Conservation (phyloP, 2,888 invertebrate species). For the Temnothorax unifasciatus region DNA sequence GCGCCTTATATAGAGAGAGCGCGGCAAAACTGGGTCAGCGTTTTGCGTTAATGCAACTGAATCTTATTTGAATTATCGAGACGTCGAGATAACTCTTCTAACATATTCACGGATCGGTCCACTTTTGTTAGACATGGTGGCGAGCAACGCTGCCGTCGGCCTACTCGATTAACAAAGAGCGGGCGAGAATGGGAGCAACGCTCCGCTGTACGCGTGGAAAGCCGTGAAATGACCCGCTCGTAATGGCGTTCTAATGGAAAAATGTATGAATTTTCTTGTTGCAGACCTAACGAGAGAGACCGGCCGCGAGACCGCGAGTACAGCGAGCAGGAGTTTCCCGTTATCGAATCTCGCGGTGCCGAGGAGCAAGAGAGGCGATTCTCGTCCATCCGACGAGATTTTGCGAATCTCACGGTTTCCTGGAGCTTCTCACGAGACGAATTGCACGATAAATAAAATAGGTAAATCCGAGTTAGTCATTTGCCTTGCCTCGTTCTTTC, state of each 20-base stretch:
- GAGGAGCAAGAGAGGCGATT: slow-evolving; percentile 5
- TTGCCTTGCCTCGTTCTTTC: not conserved
- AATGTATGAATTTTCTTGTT: slow-evolving; percentile 74
- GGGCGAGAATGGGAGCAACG: slow-evolving; percentile 42
- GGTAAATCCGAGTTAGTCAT: slow-evolving; percentile 22
- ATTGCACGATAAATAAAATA: slow-evolving; percentile 30
- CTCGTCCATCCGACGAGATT: not conserved
- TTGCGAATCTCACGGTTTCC: slow-evolving; percentile 22
- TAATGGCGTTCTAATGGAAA: slow-evolving; percentile 66
- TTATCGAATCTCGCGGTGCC: slow-evolving; percentile 59
- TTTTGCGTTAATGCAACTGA: not conserved
- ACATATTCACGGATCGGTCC: slow-evolving; percentile 24
- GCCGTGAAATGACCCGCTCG: slow-evolving; percentile 25
- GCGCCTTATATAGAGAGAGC: not conserved
- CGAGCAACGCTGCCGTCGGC: not conserved
- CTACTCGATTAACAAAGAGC: slow-evolving; percentile 32
- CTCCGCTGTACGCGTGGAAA: slow-evolving; percentile 27
- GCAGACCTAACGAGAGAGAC: slow-evolving; percentile 67
- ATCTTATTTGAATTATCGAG: slow-evolving; percentile 38
- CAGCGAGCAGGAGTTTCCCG: slow-evolving; percentile 60
- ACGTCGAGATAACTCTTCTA: not conserved
- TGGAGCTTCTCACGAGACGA: not conserved
- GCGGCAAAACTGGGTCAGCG: slow-evolving; percentile 3
- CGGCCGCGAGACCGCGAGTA: slow-evolving; percentile 17
- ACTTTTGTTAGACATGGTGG: not conserved